Percentiles rank a stretch among this genome's conserved stretches.
Conservation (phyloP, 2,113 vertebrate genomes). For the Sander vitreus region DNA sequence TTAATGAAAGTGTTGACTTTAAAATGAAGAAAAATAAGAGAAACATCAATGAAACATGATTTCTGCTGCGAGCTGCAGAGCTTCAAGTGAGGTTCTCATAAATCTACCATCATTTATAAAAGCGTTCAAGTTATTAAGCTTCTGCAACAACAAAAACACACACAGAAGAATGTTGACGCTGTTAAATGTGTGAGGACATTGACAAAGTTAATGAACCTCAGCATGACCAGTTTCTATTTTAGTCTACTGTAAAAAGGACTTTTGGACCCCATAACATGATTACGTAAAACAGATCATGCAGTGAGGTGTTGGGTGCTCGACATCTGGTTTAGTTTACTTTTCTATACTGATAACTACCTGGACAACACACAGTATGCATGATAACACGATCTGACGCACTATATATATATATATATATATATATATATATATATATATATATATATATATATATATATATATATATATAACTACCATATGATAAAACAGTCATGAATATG, state of each 20-base stretch:
- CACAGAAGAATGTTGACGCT: not conserved
- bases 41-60: not conserved
- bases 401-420: no score
- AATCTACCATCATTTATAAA: not conserved
- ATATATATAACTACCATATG: no score
- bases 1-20: not conserved
- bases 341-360: slow-evolving; percentile 7
- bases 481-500: not conserved
- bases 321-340: slow-evolving; percentile 16
- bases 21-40: not conserved
- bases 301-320: not conserved
- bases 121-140: no score
- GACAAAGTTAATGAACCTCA: not conserved
- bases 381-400: not conserved
- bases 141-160: not conserved
- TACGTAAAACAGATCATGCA: not conserved
- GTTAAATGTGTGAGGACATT: no score
- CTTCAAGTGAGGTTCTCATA: not conserved
- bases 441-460: no score
- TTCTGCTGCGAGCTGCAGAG: not conserved
- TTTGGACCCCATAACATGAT: not conserved
- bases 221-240: not conserved
- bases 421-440: no score
- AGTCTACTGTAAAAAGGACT: not conserved
- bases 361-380: not conserved